phyloP scores from a whole-genome alignment of 2,113 vertebrate species.

The Ictidomys tridecemlineatus region DNA sequence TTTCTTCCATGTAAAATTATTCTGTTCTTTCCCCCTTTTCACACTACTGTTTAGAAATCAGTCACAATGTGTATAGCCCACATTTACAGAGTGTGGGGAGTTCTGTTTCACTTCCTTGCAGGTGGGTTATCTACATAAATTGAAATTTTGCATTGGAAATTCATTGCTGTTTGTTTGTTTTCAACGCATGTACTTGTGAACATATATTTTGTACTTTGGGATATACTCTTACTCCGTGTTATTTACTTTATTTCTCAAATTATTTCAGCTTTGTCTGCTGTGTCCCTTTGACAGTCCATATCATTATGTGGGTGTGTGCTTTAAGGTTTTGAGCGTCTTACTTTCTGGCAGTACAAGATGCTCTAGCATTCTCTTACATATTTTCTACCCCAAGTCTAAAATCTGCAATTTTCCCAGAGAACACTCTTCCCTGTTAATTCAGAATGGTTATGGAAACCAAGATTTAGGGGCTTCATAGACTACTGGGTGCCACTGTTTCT shows the following conservation, averaged over 20 bases:
- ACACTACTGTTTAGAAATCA: not conserved
- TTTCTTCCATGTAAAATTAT: not conserved
- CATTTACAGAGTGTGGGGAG: not conserved
- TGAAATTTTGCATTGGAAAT: not conserved
- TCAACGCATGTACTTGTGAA: not conserved
- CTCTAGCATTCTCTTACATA: not conserved
- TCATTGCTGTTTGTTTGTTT: not conserved
- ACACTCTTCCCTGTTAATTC: not conserved
- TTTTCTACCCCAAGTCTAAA: not conserved
- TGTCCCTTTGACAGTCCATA: not conserved
- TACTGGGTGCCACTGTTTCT: not conserved
- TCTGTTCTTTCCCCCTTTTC: not conserved
- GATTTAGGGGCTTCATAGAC: accelerated
- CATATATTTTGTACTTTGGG: not conserved
- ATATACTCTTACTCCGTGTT: not conserved
- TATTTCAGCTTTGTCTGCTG: not conserved
- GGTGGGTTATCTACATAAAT: not conserved
- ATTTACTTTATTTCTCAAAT: not conserved
- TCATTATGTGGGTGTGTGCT: not conserved
- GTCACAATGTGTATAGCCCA: not conserved
- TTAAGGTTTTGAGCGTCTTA: not conserved
- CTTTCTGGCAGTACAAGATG: not conserved
- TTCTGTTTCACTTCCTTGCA: not conserved
- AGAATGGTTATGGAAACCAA: not conserved
- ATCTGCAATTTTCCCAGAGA: not conserved